Conservation (phyloP, 2,888 invertebrate genomes). For the Dynastes tityus region DNA sequence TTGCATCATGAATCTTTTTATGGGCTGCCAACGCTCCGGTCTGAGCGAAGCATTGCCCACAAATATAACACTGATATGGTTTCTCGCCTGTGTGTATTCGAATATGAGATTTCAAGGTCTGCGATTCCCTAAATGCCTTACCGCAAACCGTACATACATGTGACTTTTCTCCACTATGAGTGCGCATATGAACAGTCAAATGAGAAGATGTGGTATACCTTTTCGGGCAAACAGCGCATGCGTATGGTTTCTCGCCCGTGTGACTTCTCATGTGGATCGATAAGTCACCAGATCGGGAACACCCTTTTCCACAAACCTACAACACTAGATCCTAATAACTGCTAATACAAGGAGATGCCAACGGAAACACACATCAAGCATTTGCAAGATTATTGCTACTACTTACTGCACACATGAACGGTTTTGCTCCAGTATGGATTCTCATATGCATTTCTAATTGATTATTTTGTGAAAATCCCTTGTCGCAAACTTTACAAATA, state of each 20-base stretch:
- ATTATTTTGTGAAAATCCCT: conserved; percentile 64
- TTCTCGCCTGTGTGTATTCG: conserved; percentile 65
- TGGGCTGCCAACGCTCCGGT: conserved; percentile 64
- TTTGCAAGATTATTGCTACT: too few species aligned
- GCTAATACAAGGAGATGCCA: background rate
- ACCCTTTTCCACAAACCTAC: conserved; percentile 64
- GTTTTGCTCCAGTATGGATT: conserved; percentile 64
- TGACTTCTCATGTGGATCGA: conserved; percentile 63
- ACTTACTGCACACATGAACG: conserved; percentile 63
- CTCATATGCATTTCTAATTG: conserved; percentile 64
- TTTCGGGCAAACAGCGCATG: conserved; percentile 61
- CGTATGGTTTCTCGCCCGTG: conserved; percentile 65
- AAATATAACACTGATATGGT: conserved; percentile 63
- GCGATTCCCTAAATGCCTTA: conserved; percentile 62
- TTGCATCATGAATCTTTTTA: conserved; percentile 56
- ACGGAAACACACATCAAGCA: too few species aligned
- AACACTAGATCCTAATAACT: conserved; percentile 34
- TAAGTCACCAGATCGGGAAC: conserved; percentile 64
- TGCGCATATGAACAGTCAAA: conserved; percentile 63
- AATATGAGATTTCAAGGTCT: conserved; percentile 63
- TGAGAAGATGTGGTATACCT: conserved; percentile 64
- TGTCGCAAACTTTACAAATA: conserved; percentile 61
- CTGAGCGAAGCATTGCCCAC: conserved; percentile 63
- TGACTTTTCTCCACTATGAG: conserved; percentile 62
- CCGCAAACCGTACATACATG: conserved; percentile 62